These are phyloP conservation scores for Poecilobothrus nobilitatus DNA, from an alignment of 2,888 invertebrate species.

Conservation along the genomic window DNA sequence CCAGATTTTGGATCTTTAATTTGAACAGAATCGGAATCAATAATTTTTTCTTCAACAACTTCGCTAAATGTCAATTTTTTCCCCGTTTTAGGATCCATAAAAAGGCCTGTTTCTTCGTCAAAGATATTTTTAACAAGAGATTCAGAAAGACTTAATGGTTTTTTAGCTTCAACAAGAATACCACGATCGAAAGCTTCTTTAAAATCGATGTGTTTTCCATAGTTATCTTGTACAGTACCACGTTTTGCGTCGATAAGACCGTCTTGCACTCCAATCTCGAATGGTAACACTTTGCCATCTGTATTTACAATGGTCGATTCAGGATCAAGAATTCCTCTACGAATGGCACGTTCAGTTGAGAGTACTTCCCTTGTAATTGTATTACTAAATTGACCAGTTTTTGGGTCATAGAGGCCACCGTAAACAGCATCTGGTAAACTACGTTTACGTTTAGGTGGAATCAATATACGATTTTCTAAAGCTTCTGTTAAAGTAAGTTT, in stretches of 20 bases:
- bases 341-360: constrained; percentile 73
- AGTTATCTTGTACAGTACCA: constrained; percentile 57
- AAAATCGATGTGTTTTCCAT: constrained; percentile 62
- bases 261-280: constrained; percentile 70
- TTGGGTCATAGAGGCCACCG: constrained; percentile 81
- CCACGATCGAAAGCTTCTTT: constrained; percentile 80
- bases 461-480: constrained; percentile 68
- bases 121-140: constrained; percentile 74
- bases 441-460: constrained; percentile 73
- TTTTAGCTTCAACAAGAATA: constrained; percentile 68
- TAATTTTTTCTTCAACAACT: constrained; percentile 69
- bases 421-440: constrained; percentile 84
- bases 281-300: constrained; percentile 70
- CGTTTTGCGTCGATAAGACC: constrained; percentile 67
- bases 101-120: constrained; percentile 66
- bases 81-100: constrained; percentile 74
- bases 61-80: constrained; percentile 70
- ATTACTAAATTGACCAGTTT: constrained; percentile 72
- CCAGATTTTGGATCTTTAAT: constrained; percentile 70
- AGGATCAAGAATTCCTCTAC: constrained; percentile 74
- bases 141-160: constrained; percentile 73
- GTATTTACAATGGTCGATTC: constrained; percentile 78
- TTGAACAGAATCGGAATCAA: constrained; percentile 76
- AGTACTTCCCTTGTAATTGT: constrained; percentile 71
- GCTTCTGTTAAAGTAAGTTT: constrained; percentile 76